A percentile compares a stretch with the other conserved stretches of the same genome.
phyloP scores from a whole-genome alignment of 2,888 invertebrate genomes.

The Drosophila macrothrix region DNA sequence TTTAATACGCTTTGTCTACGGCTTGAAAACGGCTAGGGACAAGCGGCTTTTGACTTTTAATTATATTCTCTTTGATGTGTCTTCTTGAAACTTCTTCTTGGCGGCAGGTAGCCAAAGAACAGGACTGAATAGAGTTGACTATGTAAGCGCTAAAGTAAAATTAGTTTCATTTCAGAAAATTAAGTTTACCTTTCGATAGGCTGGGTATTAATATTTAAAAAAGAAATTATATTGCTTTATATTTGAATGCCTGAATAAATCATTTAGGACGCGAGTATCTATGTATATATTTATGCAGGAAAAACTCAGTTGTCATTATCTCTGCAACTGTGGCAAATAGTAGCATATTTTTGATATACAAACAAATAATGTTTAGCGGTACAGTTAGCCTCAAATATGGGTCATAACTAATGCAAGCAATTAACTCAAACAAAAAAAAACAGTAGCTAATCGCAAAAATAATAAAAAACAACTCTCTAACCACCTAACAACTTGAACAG shows the following conservation, averaged over 20 bases:
- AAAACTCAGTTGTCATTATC: neutral
- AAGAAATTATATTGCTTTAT: rapidly evolving
- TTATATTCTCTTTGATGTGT: slow-evolving; percentile 33
- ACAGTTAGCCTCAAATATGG: neutral
- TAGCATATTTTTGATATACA: neutral
- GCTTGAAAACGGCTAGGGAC: slow-evolving; percentile 16
- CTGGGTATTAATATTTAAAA: neutral
- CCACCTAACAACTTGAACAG: slow-evolving; percentile 32
- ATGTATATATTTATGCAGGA: neutral
- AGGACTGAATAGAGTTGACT: slow-evolving; percentile 9
- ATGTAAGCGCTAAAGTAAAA: neutral
- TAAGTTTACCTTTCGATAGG: neutral
- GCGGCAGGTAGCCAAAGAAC: neutral
- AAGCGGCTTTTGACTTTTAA: slow-evolving; percentile 46
- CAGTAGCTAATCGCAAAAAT: slow-evolving; percentile 18
- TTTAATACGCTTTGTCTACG: slow-evolving; percentile 19
- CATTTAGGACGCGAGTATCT: neutral
- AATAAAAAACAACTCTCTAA: slow-evolving; percentile 47
- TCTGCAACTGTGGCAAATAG: neutral
- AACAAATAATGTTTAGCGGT: neutral
- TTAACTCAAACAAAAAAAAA: slow-evolving; percentile 5
- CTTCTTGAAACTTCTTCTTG: slow-evolving; percentile 13
- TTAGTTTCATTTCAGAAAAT: neutral
- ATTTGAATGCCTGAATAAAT: neutral
- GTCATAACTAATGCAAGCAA: neutral